These are phyloP conservation scores for Apus apus DNA, from an alignment of 2,113 vertebrate genomes.

Conservation along the genomic window DNA sequence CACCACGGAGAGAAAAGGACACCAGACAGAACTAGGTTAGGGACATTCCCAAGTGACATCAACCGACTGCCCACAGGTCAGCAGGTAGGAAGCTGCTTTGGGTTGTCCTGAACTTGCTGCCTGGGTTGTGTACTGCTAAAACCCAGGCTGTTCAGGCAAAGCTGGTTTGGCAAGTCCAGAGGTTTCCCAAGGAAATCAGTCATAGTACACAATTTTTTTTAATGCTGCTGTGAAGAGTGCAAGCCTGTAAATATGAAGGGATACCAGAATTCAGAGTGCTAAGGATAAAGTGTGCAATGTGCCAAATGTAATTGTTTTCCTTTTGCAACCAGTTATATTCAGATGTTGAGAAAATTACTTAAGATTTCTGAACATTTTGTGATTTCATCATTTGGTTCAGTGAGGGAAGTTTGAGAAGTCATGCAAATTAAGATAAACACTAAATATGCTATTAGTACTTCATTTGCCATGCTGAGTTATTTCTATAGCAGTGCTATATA, in stretches of 20 bases:
- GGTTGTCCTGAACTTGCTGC: neutral
- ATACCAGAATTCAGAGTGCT: neutral
- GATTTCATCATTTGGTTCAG: slow-evolving; percentile 68
- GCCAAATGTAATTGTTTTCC: slow-evolving; percentile 62
- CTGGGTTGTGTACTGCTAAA: neutral
- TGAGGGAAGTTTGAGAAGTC: slow-evolving; percentile 66
- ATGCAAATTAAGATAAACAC: slow-evolving; percentile 70
- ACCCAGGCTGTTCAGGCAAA: neutral
- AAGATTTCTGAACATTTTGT: slow-evolving; percentile 70
- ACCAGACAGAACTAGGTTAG: neutral
- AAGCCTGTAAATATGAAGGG: neutral
- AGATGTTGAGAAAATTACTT: slow-evolving; percentile 79
- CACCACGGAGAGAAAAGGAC: neutral
- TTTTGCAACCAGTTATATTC: slow-evolving; percentile 59
- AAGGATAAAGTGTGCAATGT: neutral
- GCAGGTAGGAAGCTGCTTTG: neutral
- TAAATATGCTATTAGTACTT: neutral
- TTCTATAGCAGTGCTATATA: neutral
- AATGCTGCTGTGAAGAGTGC: neutral
- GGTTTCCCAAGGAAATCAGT: neutral
- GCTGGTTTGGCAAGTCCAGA: neutral
- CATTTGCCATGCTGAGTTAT: neutral
- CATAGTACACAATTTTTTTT: neutral
- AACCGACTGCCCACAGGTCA: neutral
- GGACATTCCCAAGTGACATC: neutral